Evolutionary conservation across 2,113 vertebrate genomes (phyloP), one percentile per base, ranked within the genome.

Genomic region (Micromys minutus): DNA sequence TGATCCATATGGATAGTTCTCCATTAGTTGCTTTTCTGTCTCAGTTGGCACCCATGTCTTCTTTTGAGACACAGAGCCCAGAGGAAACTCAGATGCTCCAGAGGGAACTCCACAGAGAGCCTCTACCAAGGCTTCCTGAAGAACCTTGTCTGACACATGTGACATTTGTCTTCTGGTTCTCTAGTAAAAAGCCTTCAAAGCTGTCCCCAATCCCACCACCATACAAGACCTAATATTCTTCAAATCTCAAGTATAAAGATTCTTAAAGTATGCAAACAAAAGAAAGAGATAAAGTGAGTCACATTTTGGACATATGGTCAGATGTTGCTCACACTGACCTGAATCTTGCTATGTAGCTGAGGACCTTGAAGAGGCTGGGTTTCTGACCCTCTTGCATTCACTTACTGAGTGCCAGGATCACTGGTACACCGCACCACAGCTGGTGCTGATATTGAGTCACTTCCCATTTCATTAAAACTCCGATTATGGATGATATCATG

Each of bases 241-340:
- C 65, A 86, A 85, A 91, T 84, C n/a, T 81, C 69, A 94, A 85
- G 24, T 91, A 50, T 93, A 93, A 92, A 95, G 47, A 79, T 71
- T 63, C 94, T 42, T 24, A 85, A 94, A 36, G 92, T 95, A 94
- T 24, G 86, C 4, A 94, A 92, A 31, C 15, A 87, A 93, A 97
- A 72, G 47, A 94, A 95, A 69, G 16, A 19, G 95, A 90, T 45
- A 59, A 89, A 89, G 61, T 36, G 29, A 86, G 29, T 24, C 39
- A 36, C 17, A 11, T 84, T 85, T 61, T 85, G 39, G 79, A 59
- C n/a, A 36, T 45, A 85, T 42, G 42, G 3, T 86, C 83, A 50
- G 61, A 69, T 16, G 16, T 47, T 52, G 34, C 11, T 45, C 45
- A 52, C 34, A 45, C 63, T 52, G 45, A 13, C 45, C 42, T 69